phyloP scores from a whole-genome alignment of 2,888 invertebrate species.

The Nomada ferruginata region DNA sequence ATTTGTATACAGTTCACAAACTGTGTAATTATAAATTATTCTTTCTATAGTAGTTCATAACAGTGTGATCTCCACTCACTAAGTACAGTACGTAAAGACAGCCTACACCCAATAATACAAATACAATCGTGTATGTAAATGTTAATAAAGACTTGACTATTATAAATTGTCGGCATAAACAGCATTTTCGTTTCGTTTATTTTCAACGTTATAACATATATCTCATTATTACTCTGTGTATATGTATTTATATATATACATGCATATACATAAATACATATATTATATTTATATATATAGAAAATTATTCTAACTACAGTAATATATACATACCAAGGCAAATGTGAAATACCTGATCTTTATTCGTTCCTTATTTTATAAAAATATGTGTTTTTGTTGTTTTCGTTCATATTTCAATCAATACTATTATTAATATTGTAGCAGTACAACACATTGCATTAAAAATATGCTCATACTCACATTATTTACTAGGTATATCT shows the following conservation, averaged over 20 bases:
- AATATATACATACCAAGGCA: slow-evolving; percentile 84
- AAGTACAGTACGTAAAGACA: slow-evolving; percentile 80
- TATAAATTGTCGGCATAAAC: slow-evolving; percentile 72
- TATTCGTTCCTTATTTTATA: slow-evolving; percentile 76
- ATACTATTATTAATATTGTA: slow-evolving; percentile 77
- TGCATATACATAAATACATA: slow-evolving; percentile 62
- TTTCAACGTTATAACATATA: slow-evolving; percentile 72
- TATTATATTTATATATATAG: slow-evolving; percentile 76
- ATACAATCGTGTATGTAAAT: slow-evolving; percentile 76
- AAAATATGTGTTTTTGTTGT: slow-evolving; percentile 79
- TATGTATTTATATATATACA: slow-evolving; percentile 65
- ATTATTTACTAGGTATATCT: slow-evolving; percentile 60
- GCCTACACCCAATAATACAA: slow-evolving; percentile 81
- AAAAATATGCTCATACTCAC: slow-evolving; percentile 75
- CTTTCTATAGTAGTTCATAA: slow-evolving; percentile 63
- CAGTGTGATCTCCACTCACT: slow-evolving; percentile 76
- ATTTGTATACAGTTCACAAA: slow-evolving; percentile 65
- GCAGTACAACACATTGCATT: slow-evolving; percentile 74
- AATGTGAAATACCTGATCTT: slow-evolving; percentile 83
- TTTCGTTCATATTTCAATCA: slow-evolving; percentile 70
- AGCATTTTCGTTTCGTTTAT: slow-evolving; percentile 58
- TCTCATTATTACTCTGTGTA: slow-evolving; percentile 66
- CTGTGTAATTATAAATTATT: slow-evolving; percentile 66
- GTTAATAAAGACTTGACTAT: slow-evolving; percentile 76
- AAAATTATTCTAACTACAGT: slow-evolving; percentile 83